Base-by-base conservation (phyloP, 1,140 invertebrate species). In the Aphaenogaster rudis region DNA sequence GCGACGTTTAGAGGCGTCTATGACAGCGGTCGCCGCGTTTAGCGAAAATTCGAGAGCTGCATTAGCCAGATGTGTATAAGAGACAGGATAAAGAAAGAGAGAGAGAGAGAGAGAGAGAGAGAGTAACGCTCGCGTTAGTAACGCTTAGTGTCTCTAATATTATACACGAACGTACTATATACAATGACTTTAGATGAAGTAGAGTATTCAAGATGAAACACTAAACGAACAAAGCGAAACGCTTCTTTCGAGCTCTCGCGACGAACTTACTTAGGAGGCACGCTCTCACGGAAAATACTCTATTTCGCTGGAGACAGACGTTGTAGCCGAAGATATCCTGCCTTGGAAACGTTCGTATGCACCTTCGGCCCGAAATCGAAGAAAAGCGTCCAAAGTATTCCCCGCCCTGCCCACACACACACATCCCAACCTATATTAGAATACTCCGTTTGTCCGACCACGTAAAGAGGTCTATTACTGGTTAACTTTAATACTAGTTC, bases 1-100 rank as follows among this genome's bases (percentile, higher is more conserved):
- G 48, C 42, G 28, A 71, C 36, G 11, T 15, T 80, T 54, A 64
- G 6, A 86, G 36, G 33, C n/a, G 5, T 57, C 13, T 21, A 33
- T n/a, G 21, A 57, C 8, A 9, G 15, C 11, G 45, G 36, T 4
- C 33, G 63, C n/a, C 15, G 45, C 36, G 78, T 93, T 91, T 85
- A 85, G 80, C 89, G 84, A 78, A 84, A 93, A 88, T 86, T 82
- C 54, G 64, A 67, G 77, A 71, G 91, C 92, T 93, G 87, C 89
- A 90, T 88, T 90, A 86, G 87, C 92, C 92, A n/a, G n/a, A n/a
- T n/a, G n/a, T n/a, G n/a, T n/a, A n/a, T n/a, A n/a, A n/a, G n/a
- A n/a, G n/a, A n/a, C n/a, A n/a, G n/a, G n/a, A n/a, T n/a, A n/a
- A n/a, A 33, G 48, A 86, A 42, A 39, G 15, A 67, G 21, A 61